phyloP scores from a whole-genome alignment of 2,797 vertebrate genomes.

The Odontamblyopus lacepedii region DNA sequence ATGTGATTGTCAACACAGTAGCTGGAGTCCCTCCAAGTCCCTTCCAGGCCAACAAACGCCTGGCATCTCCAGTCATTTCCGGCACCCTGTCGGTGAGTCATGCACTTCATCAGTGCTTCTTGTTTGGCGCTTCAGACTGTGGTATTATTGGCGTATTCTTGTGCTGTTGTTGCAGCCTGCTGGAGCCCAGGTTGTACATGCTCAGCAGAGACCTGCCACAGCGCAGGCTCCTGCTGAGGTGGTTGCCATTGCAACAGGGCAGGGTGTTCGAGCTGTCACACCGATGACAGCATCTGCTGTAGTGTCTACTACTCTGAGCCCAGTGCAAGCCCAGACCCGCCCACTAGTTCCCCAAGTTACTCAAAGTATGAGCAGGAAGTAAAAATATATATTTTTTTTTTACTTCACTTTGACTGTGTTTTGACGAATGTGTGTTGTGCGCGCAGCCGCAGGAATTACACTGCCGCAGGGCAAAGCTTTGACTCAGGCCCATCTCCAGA shows the following conservation, averaged over 20 bases:
- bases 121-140: slow-evolving; percentile 5
- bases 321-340: slow-evolving; percentile 84
- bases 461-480: slow-evolving; percentile 78
- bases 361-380: slow-evolving; percentile 70
- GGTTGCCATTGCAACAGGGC: slow-evolving; percentile 84
- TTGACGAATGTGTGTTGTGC: slow-evolving; percentile 13
- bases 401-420: neutral
- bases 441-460: slow-evolving; percentile 78
- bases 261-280: slow-evolving; percentile 83
- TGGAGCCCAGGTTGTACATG: slow-evolving; percentile 84
- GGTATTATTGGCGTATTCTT: slow-evolving; percentile 11
- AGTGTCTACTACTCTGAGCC: slow-evolving; percentile 85
- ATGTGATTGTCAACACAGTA: slow-evolving; percentile 89
- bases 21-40: slow-evolving; percentile 85
- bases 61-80: slow-evolving; percentile 86
- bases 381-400: neutral
- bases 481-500: slow-evolving; percentile 82
- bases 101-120: slow-evolving; percentile 32
- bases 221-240: slow-evolving; percentile 81
- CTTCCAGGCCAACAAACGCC: slow-evolving; percentile 90
- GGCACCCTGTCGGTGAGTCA: slow-evolving; percentile 86
- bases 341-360: slow-evolving; percentile 85
- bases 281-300: slow-evolving; percentile 85
- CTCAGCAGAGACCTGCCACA: slow-evolving; percentile 82
- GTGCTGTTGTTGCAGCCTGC: slow-evolving; percentile 71